Conservation (phyloP, 2,888 invertebrate genomes). For the Machimus rusticus region DNA sequence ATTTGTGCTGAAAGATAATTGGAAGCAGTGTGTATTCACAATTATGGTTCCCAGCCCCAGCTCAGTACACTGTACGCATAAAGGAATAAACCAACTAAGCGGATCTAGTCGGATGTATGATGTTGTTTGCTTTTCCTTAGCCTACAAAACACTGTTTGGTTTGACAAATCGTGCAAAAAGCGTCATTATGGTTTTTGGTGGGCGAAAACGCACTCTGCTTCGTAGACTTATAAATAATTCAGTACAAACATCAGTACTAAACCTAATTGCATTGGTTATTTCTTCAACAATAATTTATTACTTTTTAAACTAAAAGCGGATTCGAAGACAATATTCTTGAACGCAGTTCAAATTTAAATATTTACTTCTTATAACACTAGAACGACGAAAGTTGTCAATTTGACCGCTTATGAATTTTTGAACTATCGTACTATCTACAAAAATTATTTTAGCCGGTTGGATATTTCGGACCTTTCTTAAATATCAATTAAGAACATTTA, state of each 20-base stretch:
- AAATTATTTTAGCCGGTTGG: too few species aligned
- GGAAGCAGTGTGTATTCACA: conserved; percentile 11
- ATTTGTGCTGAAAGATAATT: conserved; percentile 27
- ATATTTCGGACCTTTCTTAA: too few species aligned
- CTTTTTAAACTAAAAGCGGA: too few species aligned
- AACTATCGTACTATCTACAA: too few species aligned
- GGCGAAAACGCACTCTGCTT: neutral
- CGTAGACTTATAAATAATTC: neutral
- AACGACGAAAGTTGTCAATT: too few species aligned
- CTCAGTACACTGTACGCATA: neutral
- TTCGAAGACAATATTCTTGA: too few species aligned
- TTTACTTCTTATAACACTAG: too few species aligned
- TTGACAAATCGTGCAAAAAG: neutral
- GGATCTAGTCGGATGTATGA: neutral
- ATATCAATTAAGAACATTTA: too few species aligned
- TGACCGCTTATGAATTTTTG: too few species aligned
- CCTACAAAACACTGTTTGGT: neutral
- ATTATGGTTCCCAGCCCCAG: neutral
- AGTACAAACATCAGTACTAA: neutral
- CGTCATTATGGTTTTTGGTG: neutral
- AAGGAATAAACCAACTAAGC: conserved; percentile 1
- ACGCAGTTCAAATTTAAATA: too few species aligned
- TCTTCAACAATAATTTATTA: too few species aligned
- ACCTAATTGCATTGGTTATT: neutral
- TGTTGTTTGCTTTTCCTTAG: neutral